Evolutionary conservation across 2,797 vertebrate genomes (phyloP), one percentile per base, ranked within the genome.

Genomic region (Xiphophorus birchmanni): DNA sequence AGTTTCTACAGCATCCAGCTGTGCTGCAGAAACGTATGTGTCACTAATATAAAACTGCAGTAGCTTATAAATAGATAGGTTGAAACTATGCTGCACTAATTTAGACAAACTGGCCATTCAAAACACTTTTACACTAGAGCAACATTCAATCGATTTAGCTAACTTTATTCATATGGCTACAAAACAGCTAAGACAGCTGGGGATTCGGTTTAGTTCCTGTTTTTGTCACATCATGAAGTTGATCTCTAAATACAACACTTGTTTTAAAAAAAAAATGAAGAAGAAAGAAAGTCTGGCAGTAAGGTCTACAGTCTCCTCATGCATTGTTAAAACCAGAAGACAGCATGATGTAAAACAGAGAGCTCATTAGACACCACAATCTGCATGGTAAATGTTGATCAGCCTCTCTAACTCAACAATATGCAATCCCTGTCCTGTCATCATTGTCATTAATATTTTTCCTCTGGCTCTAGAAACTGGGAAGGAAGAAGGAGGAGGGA

Each of bases 371-470:
- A 85, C 78, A 82, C 78, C 83, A 82, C 71, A 63, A 8, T 75
- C 40, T 80, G 78, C 78, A 78, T 54, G 74, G 73, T 87, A 80
- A 82, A 78, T 84, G 87, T 52, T 83, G 85, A 88, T 89, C 78
- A 54, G 40, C 54, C 77, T 48, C 72, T 84, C 75, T 81, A 84
- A 82, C 78, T 85, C 82, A 87, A 88, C 76, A n/a, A 86, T 84
- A 82, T 83, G 87, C 74, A 81, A 87, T 85, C 78, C 56, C 50
- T 84, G 52, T 73, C 32, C 69, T 79, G 82, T 86, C 86, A 85
- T 88, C 84, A 82, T 65, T 44, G 58, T 91, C 83, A 88, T 94
- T 91, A 91, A 72, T 82, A 87, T 85, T 90, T 87, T 75, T 86
- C 87, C 83, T 79, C 76, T 15, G 29, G 84, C 84, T 82, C 76